Base-by-base conservation (phyloP, 2,888 invertebrate species). In the Drosophila meridiana region DNA sequence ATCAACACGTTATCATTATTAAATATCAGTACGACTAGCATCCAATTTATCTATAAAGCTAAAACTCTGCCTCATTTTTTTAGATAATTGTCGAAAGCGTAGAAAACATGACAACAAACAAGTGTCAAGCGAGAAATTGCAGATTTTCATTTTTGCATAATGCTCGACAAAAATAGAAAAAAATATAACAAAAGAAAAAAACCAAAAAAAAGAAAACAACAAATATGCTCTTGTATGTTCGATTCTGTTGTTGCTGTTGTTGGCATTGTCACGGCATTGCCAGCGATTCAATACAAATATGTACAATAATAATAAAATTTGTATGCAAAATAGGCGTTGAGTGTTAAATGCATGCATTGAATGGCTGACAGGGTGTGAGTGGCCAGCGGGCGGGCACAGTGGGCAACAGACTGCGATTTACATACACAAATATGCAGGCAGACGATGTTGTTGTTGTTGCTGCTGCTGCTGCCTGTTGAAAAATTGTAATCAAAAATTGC, bases 401-500 rank as follows among this genome's bases (percentile, higher is more conserved):
- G 48, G 13, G 43, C 34, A n/a, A 36, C 43, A 61, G 32, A 4
- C 55, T 28, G 42, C 71, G 76, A 85, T 89, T 89, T 87, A 80
- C 90, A 88, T 76, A 85, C 69, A 72, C 75, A 88, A 74, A 86
- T 76, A 85, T 83, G 76, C 90, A 78, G 60, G 69, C 64, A 47
- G 50, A 48, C 53, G 32, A 47, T 67, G 57, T 42, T 55, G 36
- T 26, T 48, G 11, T 32, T 69, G 40, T n/a, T 28, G 32, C 4
- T 48, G 56, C 48, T 55, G 56, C 45, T 68, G 55, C 38, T 57
- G 80, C 57, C 55, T 68, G 89, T 68, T 84, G 82, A 89, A 85
- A 89, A 90, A 86, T 83, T 86, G 90, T 87, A 90, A 90, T 87
- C 87, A 87, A 87, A 87, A 87, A 87, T 90, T 87, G 90, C 89